Percentiles rank a stretch among this genome's conserved stretches.
These are phyloP conservation scores for Perdita meconis DNA, from an alignment of 2,888 invertebrate genomes.

Conservation along the genomic window DNA sequence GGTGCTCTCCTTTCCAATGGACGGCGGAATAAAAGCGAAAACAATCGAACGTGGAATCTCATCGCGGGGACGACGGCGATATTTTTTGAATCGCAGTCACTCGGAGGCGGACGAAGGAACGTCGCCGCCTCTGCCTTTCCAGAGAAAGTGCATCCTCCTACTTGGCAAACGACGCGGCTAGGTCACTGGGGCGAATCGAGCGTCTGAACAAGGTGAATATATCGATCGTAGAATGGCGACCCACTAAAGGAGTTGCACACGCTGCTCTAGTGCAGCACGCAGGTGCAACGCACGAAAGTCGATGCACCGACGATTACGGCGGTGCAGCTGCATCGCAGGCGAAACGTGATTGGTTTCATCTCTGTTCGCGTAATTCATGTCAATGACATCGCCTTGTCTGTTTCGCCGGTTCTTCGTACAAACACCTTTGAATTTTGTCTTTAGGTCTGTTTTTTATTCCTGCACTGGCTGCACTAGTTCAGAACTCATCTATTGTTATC, in stretches of 20 bases:
- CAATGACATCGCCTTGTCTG: slow-evolving; percentile 4
- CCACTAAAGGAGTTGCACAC: slow-evolving; percentile 60
- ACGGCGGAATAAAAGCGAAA: neutral
- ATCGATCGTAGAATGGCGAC: slow-evolving; percentile 70
- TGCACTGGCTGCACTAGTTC: too few species aligned
- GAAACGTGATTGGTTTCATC: slow-evolving; percentile 31
- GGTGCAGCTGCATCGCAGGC: slow-evolving; percentile 19
- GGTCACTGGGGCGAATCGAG: slow-evolving; percentile 70
- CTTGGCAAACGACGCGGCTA: slow-evolving; percentile 58
- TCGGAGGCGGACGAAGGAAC: slow-evolving; percentile 2
- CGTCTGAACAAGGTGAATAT: slow-evolving; percentile 71
- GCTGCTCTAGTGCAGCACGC: slow-evolving; percentile 57
- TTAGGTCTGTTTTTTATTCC: too few species aligned
- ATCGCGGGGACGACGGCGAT: neutral
- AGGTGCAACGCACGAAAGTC: slow-evolving; percentile 60
- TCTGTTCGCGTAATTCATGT: slow-evolving; percentile 2
- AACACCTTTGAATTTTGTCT: too few species aligned
- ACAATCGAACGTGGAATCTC: slow-evolving; percentile 1
- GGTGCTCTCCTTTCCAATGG: neutral
- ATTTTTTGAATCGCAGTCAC: slow-evolving; percentile 16
- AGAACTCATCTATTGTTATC: too few species aligned
- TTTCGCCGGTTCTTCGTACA: neutral
- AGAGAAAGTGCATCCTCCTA: slow-evolving; percentile 64
- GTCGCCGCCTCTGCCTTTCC: slow-evolving; percentile 47
- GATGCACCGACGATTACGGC: slow-evolving; percentile 45